A percentile compares a stretch with the other conserved stretches of the same genome.
These are phyloP conservation scores for Rhodeus uyekii DNA, from an alignment of 2,797 vertebrate genomes.

Conservation along the genomic window DNA sequence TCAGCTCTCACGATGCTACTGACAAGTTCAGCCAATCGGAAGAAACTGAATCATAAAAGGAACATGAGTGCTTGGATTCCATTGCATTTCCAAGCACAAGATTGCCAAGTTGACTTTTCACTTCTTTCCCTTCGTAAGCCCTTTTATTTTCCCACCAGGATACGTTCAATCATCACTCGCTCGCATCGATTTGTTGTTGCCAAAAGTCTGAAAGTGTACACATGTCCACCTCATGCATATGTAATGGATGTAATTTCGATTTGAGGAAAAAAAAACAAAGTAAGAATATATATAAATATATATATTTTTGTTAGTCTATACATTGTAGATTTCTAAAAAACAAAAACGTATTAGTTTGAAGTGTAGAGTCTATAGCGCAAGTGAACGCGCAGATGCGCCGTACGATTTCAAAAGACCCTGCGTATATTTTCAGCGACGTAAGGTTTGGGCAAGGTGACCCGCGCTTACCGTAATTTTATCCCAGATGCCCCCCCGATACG, in stretches of 20 bases:
- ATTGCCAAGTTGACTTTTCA: conserved; percentile 43
- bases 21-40: conserved; percentile 36
- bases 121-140: not conserved
- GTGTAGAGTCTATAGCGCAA: conserved; percentile 83
- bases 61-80: conserved; percentile 17
- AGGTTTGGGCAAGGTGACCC: not conserved
- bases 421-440: conserved; percentile 43
- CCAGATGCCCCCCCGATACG: not conserved
- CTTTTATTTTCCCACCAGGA: conserved; percentile 3
- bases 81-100: conserved; percentile 19
- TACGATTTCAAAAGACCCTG: conserved; percentile 1
- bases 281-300: conserved; percentile 61
- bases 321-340: conserved; percentile 87
- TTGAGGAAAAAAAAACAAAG: conserved; percentile 84
- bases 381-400: conserved; percentile 59
- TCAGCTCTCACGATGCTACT: conserved; percentile 29
- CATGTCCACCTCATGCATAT: conserved; percentile 77
- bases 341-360: conserved; percentile 79
- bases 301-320: conserved; percentile 90
- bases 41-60: not conserved
- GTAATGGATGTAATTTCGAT: conserved; percentile 79
- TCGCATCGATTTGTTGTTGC: conserved; percentile 42
- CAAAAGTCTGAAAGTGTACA: conserved; percentile 64
- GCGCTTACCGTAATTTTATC: not conserved
- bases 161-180: not conserved